phyloP scores from a whole-genome alignment of 2,797 vertebrate species.

The Mycteria americana region DNA sequence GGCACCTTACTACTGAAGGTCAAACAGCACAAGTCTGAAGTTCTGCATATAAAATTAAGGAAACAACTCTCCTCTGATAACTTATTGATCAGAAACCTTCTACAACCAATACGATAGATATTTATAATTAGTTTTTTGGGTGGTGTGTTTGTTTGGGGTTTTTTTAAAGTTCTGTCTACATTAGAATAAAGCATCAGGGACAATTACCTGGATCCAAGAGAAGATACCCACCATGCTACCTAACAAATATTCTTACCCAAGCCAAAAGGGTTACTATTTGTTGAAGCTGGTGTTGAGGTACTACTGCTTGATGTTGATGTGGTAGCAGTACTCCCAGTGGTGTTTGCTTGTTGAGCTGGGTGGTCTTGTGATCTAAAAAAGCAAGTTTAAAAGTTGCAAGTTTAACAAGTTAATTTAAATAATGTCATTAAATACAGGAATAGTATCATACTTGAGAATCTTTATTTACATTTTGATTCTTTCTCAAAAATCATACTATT shows the following conservation, averaged over 20 bases:
- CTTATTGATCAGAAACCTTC: not conserved
- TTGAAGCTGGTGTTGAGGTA: slow-evolving; percentile 71
- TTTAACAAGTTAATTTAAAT: not conserved
- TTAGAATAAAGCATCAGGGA: not conserved
- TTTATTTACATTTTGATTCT: not conserved
- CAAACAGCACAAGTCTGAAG: not conserved
- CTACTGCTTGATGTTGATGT: slow-evolving; percentile 71
- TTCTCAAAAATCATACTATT: not conserved
- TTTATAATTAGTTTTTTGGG: not conserved
- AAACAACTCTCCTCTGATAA: not conserved
- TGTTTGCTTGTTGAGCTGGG: slow-evolving; percentile 70
- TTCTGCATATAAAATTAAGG: not conserved
- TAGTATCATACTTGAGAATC: not conserved
- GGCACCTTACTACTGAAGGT: not conserved
- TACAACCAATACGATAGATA: not conserved
- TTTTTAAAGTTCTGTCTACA: not conserved
- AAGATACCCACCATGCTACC: not conserved
- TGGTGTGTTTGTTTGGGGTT: not conserved
- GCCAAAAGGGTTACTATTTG: slow-evolving; percentile 75
- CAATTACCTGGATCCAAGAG: not conserved
- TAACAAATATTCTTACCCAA: slow-evolving; percentile 74
- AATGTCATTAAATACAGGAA: not conserved
- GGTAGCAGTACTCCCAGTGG: slow-evolving; percentile 65
- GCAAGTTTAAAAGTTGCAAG: not conserved
- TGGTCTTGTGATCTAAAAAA: slow-evolving; percentile 76